These are phyloP conservation scores for Polyodon spathula DNA, from an alignment of 2,113 vertebrate species.

Conservation along the genomic window DNA sequence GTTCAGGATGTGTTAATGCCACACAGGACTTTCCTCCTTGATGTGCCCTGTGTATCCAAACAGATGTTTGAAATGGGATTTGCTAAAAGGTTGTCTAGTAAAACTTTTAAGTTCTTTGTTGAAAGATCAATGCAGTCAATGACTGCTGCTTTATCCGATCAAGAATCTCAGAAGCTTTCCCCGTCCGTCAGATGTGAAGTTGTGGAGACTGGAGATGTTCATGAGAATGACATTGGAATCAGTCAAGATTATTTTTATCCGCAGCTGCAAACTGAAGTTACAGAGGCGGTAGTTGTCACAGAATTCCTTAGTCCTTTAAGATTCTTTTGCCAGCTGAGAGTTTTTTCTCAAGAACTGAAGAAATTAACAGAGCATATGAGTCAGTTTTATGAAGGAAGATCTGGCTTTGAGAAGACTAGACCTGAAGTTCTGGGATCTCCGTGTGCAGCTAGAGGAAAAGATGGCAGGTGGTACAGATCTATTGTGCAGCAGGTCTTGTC, in stretches of 20 bases:
- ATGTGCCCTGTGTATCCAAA: slow-evolving; percentile 57
- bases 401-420: slow-evolving; percentile 27
- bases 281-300: slow-evolving; percentile 71
- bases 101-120: slow-evolving; percentile 44
- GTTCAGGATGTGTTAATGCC: slow-evolving; percentile 63
- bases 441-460: slow-evolving; percentile 68
- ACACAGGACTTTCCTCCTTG: slow-evolving; percentile 58
- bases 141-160: slow-evolving; percentile 1
- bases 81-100: slow-evolving; percentile 45
- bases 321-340: slow-evolving; percentile 79
- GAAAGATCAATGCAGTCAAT: slow-evolving; percentile 30
- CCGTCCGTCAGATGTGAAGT: slow-evolving; percentile 8
- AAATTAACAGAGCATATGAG: slow-evolving; percentile 67
- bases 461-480: slow-evolving; percentile 80
- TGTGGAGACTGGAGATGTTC: neutral
- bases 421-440: slow-evolving; percentile 64
- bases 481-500: slow-evolving; percentile 65
- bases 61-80: slow-evolving; percentile 74
- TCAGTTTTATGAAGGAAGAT: slow-evolving; percentile 40
- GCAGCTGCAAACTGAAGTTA: slow-evolving; percentile 61
- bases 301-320: slow-evolving; percentile 69
- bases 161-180: slow-evolving; percentile 11
- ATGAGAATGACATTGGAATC: slow-evolving; percentile 14
- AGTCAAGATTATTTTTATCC: slow-evolving; percentile 67
- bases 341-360: slow-evolving; percentile 69